These are phyloP conservation scores for Lycodopsis pacificus DNA, from an alignment of 2,797 vertebrate species.

Conservation along the genomic window DNA sequence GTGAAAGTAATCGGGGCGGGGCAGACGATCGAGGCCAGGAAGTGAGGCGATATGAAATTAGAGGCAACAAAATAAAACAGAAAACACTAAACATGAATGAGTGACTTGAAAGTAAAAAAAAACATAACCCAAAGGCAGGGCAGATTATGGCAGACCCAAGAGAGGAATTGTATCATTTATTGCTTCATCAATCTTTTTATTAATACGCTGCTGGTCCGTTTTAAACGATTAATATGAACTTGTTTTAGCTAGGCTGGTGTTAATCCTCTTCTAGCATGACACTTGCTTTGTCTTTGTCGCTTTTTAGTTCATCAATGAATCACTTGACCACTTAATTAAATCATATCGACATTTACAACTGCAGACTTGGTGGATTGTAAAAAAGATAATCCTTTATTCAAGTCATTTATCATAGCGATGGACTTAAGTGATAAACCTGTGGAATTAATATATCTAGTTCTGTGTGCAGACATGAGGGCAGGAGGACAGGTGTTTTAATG, in stretches of 20 bases:
- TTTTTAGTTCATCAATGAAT: neutral
- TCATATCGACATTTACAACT: neutral
- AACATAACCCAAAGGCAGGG: neutral
- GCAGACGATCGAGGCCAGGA: neutral
- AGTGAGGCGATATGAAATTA: neutral
- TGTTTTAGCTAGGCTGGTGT: neutral
- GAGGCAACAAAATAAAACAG: neutral
- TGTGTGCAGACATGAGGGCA: neutral
- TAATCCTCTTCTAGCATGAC: neutral
- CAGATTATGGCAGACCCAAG: neutral
- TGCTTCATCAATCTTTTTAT: neutral
- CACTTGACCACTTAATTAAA: neutral
- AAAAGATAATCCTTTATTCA: neutral
- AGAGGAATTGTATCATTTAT: neutral
- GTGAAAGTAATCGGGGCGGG: neutral
- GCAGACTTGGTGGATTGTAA: neutral
- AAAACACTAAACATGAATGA: neutral
- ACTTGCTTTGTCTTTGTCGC: neutral
- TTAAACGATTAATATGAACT: neutral
- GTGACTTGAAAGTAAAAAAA: neutral
- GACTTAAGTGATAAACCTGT: conserved; percentile 1
- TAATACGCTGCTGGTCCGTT: neutral
- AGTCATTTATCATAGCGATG: neutral
- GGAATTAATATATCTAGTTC: neutral
- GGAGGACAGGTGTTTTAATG: conserved; percentile 9